phyloP scores from a whole-genome alignment of 2,113 vertebrate genomes.

The Zosterops japonicus region DNA sequence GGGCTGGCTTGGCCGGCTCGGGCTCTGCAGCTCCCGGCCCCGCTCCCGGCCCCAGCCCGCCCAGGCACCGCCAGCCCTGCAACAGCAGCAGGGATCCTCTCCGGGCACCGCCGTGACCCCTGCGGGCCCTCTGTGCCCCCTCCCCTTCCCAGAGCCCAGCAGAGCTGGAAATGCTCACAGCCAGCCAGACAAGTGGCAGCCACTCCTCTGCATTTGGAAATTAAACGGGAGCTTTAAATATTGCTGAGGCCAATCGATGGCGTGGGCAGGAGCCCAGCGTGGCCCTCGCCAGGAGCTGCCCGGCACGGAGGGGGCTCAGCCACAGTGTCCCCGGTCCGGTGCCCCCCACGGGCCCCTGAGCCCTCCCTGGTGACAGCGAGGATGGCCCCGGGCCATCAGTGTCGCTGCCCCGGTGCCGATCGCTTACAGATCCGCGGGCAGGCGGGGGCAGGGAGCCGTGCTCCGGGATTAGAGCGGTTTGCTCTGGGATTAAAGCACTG shows the following conservation, averaged over 20 bases:
- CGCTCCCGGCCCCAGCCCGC: background rate
- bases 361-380: background rate
- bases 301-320: background rate
- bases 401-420: background rate
- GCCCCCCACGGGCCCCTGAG: background rate
- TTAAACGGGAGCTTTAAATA: constrained; percentile 53
- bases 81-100: rapidly evolving
- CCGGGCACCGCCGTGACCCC: background rate
- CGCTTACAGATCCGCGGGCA: background rate
- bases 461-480: constrained; percentile 59
- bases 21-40: background rate
- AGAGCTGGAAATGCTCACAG: background rate
- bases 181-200: background rate
- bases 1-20: background rate
- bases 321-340: rapidly evolving
- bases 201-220: constrained; percentile 27
- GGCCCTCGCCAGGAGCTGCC: background rate
- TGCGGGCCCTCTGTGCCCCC: background rate
- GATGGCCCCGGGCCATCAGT: rapidly evolving
- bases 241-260: background rate
- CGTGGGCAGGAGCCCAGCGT: background rate
- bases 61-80: rapidly evolving
- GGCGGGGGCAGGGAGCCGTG: background rate
- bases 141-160: background rate
- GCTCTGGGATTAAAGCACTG: constrained; percentile 63